These are phyloP conservation scores for Delphinus delphis DNA, from an alignment of 2,113 vertebrate genomes.

Conservation along the genomic window DNA sequence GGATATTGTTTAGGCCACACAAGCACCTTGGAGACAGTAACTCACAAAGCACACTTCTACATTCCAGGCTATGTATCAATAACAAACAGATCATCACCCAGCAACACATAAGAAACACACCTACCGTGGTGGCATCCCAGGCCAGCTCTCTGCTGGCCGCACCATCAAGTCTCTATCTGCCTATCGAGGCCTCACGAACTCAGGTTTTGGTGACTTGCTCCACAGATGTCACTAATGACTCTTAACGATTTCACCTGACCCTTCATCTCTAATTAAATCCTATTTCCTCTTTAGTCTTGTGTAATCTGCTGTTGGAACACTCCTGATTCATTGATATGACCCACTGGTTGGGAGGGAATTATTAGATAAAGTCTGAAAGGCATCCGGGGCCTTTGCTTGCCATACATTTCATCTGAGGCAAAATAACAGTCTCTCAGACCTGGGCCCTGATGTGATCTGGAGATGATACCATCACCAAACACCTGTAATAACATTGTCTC, in stretches of 20 bases:
- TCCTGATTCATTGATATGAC: not conserved
- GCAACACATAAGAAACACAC: too few relatives aligned
- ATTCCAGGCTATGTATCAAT: too few relatives aligned
- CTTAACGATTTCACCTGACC: not conserved
- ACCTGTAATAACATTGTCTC: not conserved
- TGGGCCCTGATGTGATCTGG: not conserved
- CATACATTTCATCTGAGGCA: not conserved
- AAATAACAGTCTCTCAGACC: too few relatives aligned
- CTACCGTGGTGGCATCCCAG: not conserved
- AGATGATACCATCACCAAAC: not conserved
- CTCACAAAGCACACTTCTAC: not conserved
- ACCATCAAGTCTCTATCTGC: not conserved
- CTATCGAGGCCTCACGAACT: not conserved
- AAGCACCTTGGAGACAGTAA: not conserved
- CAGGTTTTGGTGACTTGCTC: not conserved
- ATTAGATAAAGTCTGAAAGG: not conserved
- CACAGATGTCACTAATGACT: not conserved
- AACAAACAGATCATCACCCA: not conserved
- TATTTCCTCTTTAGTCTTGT: not conserved
- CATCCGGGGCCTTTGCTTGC: not conserved
- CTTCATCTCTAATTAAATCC: not conserved
- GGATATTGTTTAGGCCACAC: not conserved
- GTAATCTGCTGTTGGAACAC: not conserved
- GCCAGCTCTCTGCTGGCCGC: not conserved
- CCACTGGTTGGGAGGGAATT: not conserved